Evolutionary conservation across 2,113 vertebrate genomes (phyloP).

Genomic region (Cebus imitator): DNA sequence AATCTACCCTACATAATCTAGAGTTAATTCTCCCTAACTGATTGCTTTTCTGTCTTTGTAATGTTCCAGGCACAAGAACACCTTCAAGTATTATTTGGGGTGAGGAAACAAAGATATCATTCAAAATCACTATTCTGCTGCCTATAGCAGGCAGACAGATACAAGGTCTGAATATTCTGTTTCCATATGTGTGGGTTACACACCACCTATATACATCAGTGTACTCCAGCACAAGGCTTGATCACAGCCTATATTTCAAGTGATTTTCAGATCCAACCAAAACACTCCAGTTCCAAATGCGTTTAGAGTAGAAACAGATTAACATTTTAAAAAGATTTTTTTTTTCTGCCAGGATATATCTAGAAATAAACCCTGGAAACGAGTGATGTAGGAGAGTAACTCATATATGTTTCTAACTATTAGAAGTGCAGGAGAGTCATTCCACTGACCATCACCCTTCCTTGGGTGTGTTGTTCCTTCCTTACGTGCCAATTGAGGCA

Average conservation of each 20-base stretch:
- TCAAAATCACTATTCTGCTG: background rate
- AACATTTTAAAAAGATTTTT: conserved; percentile 40
- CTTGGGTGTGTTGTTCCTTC: background rate
- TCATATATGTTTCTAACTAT: conserved; percentile 55
- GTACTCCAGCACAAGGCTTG: conserved; percentile 12
- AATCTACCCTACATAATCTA: background rate
- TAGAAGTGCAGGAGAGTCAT: conserved; percentile 11
- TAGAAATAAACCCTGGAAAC: conserved; percentile 52
- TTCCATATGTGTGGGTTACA: conserved; percentile 30
- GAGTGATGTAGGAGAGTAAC: conserved; percentile 33
- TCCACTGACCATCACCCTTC: background rate
- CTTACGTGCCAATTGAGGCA: background rate
- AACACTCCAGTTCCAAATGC: conserved; percentile 52
- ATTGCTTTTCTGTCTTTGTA: background rate
- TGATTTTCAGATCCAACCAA: conserved; percentile 57
- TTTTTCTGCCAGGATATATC: conserved; percentile 40
- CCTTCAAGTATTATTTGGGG: background rate
- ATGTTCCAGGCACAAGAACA: background rate
- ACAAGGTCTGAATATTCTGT: background rate
- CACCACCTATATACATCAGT: background rate
- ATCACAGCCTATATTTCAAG: conserved; percentile 54
- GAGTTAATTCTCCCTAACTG: background rate
- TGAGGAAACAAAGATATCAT: background rate
- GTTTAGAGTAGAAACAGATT: conserved; percentile 60
- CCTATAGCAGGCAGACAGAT: background rate